A percentile compares a stretch with the other conserved stretches of the same genome.
Conservation (phyloP, 2,888 invertebrate genomes). For the Cheilosia soror region DNA sequence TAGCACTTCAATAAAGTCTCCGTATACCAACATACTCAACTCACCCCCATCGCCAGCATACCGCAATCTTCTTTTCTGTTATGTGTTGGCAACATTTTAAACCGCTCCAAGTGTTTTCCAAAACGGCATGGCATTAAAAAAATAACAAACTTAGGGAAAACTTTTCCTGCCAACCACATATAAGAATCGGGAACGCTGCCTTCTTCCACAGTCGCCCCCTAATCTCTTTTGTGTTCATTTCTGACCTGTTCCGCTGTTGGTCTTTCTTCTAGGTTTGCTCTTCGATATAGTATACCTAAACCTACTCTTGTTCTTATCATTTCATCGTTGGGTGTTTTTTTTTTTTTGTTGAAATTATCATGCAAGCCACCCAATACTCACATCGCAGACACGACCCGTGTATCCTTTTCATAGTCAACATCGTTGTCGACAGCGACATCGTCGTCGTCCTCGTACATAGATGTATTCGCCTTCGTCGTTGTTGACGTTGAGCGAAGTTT, state of each 20-base stretch:
- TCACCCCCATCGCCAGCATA: not conserved
- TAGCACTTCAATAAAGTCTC: slow-evolving; percentile 3
- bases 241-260: slow-evolving; percentile 45
- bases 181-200: not conserved
- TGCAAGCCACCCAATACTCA: slow-evolving; percentile 8
- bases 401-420: slow-evolving; percentile 61
- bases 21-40: not conserved
- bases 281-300: not conserved
- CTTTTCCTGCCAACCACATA: slow-evolving; percentile 57
- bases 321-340: slow-evolving; percentile 2
- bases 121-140: slow-evolving; percentile 61
- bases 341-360: slow-evolving; percentile 16
- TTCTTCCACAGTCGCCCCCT: not conserved
- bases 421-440: slow-evolving; percentile 32
- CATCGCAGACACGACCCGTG: slow-evolving; percentile 12
- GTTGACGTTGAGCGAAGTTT: slow-evolving; percentile 55
- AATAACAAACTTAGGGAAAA: slow-evolving; percentile 60
- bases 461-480: slow-evolving; percentile 24
- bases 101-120: slow-evolving; percentile 67
- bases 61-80: slow-evolving; percentile 33
- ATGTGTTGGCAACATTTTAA: slow-evolving; percentile 58
- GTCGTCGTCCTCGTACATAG: slow-evolving; percentile 16
- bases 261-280: slow-evolving; percentile 28
- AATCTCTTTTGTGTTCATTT: slow-evolving; percentile 57
- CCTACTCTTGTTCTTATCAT: slow-evolving; percentile 12